These are phyloP conservation scores for Mamestra configurata DNA, from an alignment of 1,140 invertebrate genomes.

Conservation along the genomic window DNA sequence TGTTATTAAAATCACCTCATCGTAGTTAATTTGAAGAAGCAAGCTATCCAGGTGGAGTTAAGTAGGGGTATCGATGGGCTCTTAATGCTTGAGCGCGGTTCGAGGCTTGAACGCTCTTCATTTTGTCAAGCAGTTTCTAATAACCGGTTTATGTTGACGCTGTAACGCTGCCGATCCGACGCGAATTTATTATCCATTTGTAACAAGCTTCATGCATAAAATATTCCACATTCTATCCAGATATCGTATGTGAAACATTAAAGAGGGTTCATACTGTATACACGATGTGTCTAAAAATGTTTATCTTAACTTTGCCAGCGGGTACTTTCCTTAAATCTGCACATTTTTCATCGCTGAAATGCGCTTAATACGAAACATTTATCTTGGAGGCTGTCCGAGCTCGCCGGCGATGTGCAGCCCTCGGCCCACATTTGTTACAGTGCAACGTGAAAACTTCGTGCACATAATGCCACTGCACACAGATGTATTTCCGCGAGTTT, in stretches of 20 bases:
- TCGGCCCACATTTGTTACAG: not conserved
- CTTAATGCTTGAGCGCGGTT: not conserved
- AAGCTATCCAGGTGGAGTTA: not conserved
- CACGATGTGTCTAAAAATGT: not conserved
- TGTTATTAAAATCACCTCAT: not conserved
- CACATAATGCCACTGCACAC: not conserved
- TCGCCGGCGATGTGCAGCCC: not conserved
- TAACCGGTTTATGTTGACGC: conserved; percentile 41
- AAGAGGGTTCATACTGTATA: not conserved
- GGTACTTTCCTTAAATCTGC: not conserved
- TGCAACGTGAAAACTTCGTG: not conserved
- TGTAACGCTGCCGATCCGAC: not conserved
- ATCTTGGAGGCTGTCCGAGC: not conserved
- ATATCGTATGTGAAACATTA: conserved; percentile 11
- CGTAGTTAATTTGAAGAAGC: not conserved
- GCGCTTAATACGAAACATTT: too few relatives aligned
- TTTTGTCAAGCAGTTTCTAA: conserved; percentile 44
- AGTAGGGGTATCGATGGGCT: not conserved
- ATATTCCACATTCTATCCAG: conserved; percentile 1
- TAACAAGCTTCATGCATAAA: conserved; percentile 25
- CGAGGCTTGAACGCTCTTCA: conserved; percentile 16
- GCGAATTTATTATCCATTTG: conserved; percentile 27
- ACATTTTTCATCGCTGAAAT: not conserved
- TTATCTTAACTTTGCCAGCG: not conserved
- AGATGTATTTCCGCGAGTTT: not conserved